Base-by-base conservation (phyloP, 2,888 invertebrate genomes). In the Neoitamus cyanurus region DNA sequence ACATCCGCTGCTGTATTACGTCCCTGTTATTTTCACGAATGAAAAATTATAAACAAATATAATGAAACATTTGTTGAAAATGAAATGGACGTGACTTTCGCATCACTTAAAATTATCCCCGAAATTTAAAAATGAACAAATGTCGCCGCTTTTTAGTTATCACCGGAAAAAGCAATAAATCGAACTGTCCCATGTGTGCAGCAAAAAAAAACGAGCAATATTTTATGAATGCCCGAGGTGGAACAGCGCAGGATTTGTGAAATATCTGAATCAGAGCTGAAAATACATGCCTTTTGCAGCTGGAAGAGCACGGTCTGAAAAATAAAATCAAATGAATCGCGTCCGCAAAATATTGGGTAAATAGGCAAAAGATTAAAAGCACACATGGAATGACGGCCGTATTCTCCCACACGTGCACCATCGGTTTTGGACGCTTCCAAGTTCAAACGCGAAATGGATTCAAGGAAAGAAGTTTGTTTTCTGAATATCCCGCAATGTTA, bases 91-190 rank as follows among this genome's bases (percentile, higher is more conserved):
- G n/a, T n/a, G n/a, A n/a, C n/a, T n/a, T n/a, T n/a, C n/a, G n/a
- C 34, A 34, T 5, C 34, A 34, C 7, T 7, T 34, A 3, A 0
- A 58, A 58, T 2, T 58, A 7, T 20, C 5, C 0, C 20, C 3
- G 58, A 15, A 7, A 20, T 58, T 58, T 9, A 9, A 58, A 58
- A 58, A 9, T 9, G 20, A 58, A 25, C 7, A 58, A 25, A 58
- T 58, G 25, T 58, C 20, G 9, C 58, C 25, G 9, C 0, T 25
- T 58, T 25, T 58, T 58, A 20, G 5, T 58, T 58, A 58, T 58
- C 58, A 58, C 58, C 58, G 58, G 58, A 58, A 58, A 58, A 58
- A 58, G 58, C 15, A 58, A 58, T 58, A 58, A 58, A 58, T 58
- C 25, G 58, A 58, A 9, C 58, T 58, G 58, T 58, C 48, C 48